Conservation (phyloP, 1,140 invertebrate species). For the Pseudomyrmex dendroicus region DNA sequence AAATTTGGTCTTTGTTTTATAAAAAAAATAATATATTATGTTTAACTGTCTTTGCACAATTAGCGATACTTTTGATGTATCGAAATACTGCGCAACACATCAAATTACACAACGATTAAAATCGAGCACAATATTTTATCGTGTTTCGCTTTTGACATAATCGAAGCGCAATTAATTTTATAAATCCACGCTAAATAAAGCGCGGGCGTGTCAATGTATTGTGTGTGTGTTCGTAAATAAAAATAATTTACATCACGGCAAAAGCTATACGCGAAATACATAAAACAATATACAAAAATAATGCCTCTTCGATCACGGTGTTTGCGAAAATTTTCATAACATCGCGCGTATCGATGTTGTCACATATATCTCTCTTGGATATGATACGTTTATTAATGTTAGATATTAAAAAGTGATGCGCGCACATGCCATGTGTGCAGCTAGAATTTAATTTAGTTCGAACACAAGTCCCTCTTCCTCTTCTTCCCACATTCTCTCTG, state of each 20-base stretch:
- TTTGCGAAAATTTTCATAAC: slow-evolving; percentile 40
- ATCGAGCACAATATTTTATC: slow-evolving; percentile 51
- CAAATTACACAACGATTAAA: slow-evolving; percentile 44
- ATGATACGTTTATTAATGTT: slow-evolving; percentile 37
- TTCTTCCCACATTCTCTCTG: too few relatives aligned
- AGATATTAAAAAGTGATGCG: slow-evolving; percentile 43
- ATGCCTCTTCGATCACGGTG: background rate
- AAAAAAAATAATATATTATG: too few relatives aligned
- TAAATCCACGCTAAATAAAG: slow-evolving; percentile 27
- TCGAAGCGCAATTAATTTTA: slow-evolving; percentile 46
- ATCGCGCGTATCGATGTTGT: slow-evolving; percentile 31
- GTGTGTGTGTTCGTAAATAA: slow-evolving; percentile 45
- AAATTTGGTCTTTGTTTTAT: too few relatives aligned
- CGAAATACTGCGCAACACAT: slow-evolving; percentile 19
- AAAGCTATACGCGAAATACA: slow-evolving; percentile 8
- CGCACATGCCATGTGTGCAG: background rate
- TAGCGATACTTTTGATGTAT: slow-evolving; percentile 3
- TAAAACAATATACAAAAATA: slow-evolving; percentile 54
- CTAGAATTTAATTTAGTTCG: slow-evolving; percentile 51
- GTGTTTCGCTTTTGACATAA: slow-evolving; percentile 34
- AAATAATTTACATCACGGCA: slow-evolving; percentile 27
- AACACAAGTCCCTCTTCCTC: background rate
- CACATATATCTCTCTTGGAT: slow-evolving; percentile 22
- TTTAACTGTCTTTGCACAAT: background rate
- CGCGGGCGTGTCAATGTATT: background rate